A percentile compares a stretch with the other conserved stretches of the same genome.
These are phyloP conservation scores for Channa maculata DNA, from an alignment of 2,113 vertebrate genomes.

Conservation along the genomic window DNA sequence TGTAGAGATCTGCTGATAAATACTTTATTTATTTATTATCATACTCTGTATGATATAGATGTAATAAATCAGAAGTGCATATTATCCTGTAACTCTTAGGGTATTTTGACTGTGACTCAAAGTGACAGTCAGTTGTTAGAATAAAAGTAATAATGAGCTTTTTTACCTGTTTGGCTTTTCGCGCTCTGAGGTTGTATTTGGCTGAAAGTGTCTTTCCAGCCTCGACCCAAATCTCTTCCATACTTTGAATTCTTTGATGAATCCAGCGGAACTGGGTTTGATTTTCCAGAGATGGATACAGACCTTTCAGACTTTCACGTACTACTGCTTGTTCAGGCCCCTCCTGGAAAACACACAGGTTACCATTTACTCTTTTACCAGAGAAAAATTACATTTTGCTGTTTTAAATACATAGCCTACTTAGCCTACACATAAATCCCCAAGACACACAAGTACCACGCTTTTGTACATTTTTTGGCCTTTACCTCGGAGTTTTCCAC, in stretches of 20 bases:
- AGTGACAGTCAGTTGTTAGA: background rate
- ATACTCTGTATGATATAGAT: too few relatives aligned
- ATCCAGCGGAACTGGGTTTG: conserved; percentile 30
- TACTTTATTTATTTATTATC: too few relatives aligned
- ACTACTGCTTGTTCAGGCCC: background rate
- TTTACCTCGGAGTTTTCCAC: background rate
- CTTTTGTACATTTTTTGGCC: background rate
- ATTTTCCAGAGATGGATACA: conserved; percentile 13
- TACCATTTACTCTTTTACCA: too few relatives aligned
- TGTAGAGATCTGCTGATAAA: too few relatives aligned
- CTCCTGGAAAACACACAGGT: background rate
- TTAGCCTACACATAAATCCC: background rate
- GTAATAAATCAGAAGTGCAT: too few relatives aligned
- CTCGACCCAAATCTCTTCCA: conserved; percentile 47
- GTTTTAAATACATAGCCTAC: too few relatives aligned
- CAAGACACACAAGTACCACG: too few relatives aligned
- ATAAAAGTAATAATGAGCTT: background rate
- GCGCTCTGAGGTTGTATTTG: conserved; percentile 32
- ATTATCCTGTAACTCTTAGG: too few relatives aligned
- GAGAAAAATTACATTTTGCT: too few relatives aligned
- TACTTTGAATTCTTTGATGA: conserved; percentile 33
- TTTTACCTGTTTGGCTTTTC: conserved; percentile 33
- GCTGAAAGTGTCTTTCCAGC: conserved; percentile 35
- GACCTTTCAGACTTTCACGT: background rate
- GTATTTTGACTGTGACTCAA: too few relatives aligned